phyloP scores from a whole-genome alignment of 1,140 invertebrate species.

The Uloborus diversus region DNA sequence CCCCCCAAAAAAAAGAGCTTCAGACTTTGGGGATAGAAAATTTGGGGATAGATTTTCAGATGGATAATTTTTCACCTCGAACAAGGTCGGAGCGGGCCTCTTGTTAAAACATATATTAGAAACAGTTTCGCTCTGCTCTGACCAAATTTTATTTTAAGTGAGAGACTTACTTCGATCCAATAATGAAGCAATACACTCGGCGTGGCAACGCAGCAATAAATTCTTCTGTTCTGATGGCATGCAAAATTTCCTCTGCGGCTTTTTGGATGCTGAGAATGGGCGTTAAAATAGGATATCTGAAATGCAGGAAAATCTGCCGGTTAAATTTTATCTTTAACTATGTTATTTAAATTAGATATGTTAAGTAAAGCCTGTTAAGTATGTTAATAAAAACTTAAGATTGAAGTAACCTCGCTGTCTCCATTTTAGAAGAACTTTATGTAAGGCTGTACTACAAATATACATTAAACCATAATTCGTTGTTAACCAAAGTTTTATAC shows the following conservation, averaged over 20 bases:
- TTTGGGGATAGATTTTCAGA: neutral
- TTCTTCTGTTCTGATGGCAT: constrained; percentile 18
- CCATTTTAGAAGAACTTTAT: neutral
- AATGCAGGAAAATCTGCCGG: neutral
- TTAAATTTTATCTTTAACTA: neutral
- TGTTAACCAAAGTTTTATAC: too few relatives aligned
- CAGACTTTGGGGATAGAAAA: too few relatives aligned
- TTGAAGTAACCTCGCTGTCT: neutral
- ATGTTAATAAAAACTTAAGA: neutral
- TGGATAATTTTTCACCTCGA: neutral
- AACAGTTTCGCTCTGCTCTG: neutral
- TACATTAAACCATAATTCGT: too few relatives aligned
- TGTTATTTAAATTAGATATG: neutral
- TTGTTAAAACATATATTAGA: neutral
- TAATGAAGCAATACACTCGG: neutral
- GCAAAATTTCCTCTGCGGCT: neutral
- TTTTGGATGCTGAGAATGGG: neutral
- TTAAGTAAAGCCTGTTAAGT: neutral
- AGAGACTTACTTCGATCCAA: neutral
- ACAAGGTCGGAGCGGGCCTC: neutral
- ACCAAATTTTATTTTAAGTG: neutral
- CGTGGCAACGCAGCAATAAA: constrained; percentile 8
- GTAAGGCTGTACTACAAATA: neutral
- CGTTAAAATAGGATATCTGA: constrained; percentile 1
- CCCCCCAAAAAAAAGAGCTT: too few relatives aligned